phyloP scores from a whole-genome alignment of 2,797 vertebrate species.

The Cynopterus sphinx region DNA sequence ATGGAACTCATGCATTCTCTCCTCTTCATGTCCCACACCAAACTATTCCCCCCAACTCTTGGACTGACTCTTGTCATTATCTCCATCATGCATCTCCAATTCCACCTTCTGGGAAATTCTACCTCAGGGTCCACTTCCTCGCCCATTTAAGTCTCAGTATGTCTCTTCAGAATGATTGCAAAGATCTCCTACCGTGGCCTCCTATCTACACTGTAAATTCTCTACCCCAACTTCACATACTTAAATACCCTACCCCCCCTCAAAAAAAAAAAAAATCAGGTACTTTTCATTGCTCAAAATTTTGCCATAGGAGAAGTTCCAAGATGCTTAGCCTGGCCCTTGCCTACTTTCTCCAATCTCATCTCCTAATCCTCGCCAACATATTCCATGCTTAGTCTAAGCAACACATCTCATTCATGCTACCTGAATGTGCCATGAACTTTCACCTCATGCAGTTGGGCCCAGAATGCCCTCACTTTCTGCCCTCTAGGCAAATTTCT shows the following conservation, averaged over 20 bases:
- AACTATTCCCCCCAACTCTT: neutral
- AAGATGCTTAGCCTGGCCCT: neutral
- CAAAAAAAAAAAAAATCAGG: neutral
- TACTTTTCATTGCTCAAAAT: neutral
- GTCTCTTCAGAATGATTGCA: neutral
- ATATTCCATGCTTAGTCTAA: neutral
- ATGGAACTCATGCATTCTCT: neutral
- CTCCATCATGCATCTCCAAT: neutral
- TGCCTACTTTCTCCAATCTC: neutral
- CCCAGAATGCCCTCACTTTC: neutral
- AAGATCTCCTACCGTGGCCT: neutral
- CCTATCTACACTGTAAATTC: neutral
- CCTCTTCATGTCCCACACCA: neutral
- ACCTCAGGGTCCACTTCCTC: accelerated
- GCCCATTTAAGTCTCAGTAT: neutral
- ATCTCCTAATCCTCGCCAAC: neutral
- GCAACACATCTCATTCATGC: neutral
- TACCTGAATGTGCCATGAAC: neutral
- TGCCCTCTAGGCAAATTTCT: neutral
- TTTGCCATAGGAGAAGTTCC: neutral
- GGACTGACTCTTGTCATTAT: neutral
- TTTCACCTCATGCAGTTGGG: neutral
- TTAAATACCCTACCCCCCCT: neutral
- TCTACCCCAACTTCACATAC: neutral
- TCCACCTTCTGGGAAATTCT: neutral